Percentiles rank a stretch among this genome's conserved stretches.
Conservation (phyloP, 2,113 vertebrate species). For the Poecilia latipinna region DNA sequence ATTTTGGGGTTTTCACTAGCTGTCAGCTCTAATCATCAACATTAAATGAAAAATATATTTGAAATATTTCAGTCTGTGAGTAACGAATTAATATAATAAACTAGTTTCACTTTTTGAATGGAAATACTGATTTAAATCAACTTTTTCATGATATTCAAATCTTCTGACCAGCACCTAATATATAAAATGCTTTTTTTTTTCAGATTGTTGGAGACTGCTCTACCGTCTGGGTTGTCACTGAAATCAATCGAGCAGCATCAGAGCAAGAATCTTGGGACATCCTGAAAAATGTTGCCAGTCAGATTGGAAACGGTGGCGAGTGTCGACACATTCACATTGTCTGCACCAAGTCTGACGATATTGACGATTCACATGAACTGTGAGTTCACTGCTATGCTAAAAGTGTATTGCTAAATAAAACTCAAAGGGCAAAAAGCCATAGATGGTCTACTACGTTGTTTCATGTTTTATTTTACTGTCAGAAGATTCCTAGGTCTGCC, state of each 20-base stretch:
- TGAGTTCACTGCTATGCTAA: constrained; percentile 7
- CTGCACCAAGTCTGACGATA: constrained; percentile 55
- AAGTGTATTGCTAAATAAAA: not conserved
- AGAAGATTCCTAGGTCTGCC: not conserved
- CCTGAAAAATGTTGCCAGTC: constrained; percentile 12
- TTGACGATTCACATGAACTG: not conserved
- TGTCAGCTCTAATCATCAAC: no score
- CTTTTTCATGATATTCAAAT: no score
- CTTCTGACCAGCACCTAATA: not conserved
- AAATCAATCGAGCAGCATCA: constrained; percentile 34
- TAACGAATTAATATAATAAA: no score
- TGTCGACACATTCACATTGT: constrained; percentile 39
- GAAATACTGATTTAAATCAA: no score
- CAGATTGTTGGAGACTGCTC: constrained; percentile 56
- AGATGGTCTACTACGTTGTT: not conserved
- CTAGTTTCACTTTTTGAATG: no score
- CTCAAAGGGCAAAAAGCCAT: not conserved
- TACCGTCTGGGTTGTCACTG: constrained; percentile 62
- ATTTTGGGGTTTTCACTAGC: no score
- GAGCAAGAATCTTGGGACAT: constrained; percentile 34
- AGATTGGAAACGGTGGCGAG: constrained; percentile 56
- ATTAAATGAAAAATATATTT: no score
- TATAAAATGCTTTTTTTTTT: not conserved
- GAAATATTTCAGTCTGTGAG: no score
- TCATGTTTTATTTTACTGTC: not conserved